Evolutionary conservation across 2,113 vertebrate species (phyloP), one percentile per base, ranked within the genome.

Genomic region (Cepphus grylle): DNA sequence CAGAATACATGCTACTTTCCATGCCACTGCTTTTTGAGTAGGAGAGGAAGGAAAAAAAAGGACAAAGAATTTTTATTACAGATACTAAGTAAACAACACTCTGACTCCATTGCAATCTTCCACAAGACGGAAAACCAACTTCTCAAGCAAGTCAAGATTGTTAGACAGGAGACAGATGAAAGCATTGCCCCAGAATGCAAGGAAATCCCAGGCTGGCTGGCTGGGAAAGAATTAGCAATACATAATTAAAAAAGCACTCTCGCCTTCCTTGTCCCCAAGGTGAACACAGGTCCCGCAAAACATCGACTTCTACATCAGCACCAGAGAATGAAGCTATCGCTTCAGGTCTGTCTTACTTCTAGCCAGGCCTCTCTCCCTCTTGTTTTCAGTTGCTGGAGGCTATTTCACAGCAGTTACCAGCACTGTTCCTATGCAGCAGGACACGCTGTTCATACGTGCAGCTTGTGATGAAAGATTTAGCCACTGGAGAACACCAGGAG

Each of bases 151-250:
- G 72, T 93, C 81, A 52, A 78, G 82, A 88, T 45, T 77, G 66
- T 93, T 83, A 53, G 92, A 88, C 69, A 94, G 73, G 76, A 90
- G 92, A 67, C 17, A 83, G 80, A 96, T 94, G 69, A 96, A 96
- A 94, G 90, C 61, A 74, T 23, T 81, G 72, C 90, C 65, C 93
- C 86, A 93, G 82, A 97, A 96, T 47, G 76, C 77, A 86, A 73
- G 88, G 90, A 94, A 93, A 94, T 86, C 90, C 76, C 94, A 86
- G 80, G 82, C 79, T 92, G 90, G 55, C 62, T 77, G 76, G 76
- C 82, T 88, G 80, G 80, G 47, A 91, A 84, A 91, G 82, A 94
- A 94, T 93, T 63, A 95, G 72, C 88, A 91, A 88, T 47, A 78
- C 11, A 8, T 86, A 90, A 94, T 95, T 94, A 23, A 76, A 92